phyloP scores from a whole-genome alignment of 2,797 vertebrate species.

The Picus viridis region DNA sequence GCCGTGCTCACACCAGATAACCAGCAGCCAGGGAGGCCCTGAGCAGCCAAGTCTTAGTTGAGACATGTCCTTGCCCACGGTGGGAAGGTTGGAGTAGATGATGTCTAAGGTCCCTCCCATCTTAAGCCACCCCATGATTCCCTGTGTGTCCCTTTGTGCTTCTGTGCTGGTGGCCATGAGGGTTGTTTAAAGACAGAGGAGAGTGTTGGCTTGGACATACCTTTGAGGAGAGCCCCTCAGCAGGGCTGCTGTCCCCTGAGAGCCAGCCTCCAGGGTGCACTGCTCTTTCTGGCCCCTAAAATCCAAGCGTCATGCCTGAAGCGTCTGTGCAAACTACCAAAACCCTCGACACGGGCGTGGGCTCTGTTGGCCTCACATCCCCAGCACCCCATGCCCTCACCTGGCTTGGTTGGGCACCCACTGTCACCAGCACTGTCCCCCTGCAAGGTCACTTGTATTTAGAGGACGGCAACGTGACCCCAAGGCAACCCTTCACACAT shows the following conservation, averaged over 20 bases:
- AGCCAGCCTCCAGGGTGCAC: background rate
- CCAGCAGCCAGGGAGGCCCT: background rate
- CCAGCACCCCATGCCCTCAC: background rate
- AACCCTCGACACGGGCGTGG: background rate
- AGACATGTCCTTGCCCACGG: too few species aligned
- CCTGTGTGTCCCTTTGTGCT: fast-evolving
- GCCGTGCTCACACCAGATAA: background rate
- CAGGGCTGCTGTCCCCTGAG: background rate
- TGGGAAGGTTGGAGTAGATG: too few species aligned
- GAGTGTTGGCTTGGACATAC: too few species aligned
- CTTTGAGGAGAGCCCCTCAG: background rate
- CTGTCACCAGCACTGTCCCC: background rate
- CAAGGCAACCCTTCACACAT: background rate
- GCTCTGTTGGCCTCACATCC: background rate
- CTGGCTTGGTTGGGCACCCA: background rate
- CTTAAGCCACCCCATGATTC: too few species aligned
- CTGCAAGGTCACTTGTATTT: background rate
- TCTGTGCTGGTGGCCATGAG: background rate
- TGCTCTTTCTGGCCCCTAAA: background rate
- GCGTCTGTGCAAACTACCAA: background rate
- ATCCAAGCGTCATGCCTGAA: background rate
- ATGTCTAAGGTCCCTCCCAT: too few species aligned
- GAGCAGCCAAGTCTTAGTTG: too few species aligned
- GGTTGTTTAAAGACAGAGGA: background rate
- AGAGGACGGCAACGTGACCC: background rate